phyloP scores from a whole-genome alignment of 2,113 vertebrate species.

The Deroptyus accipitrinus region DNA sequence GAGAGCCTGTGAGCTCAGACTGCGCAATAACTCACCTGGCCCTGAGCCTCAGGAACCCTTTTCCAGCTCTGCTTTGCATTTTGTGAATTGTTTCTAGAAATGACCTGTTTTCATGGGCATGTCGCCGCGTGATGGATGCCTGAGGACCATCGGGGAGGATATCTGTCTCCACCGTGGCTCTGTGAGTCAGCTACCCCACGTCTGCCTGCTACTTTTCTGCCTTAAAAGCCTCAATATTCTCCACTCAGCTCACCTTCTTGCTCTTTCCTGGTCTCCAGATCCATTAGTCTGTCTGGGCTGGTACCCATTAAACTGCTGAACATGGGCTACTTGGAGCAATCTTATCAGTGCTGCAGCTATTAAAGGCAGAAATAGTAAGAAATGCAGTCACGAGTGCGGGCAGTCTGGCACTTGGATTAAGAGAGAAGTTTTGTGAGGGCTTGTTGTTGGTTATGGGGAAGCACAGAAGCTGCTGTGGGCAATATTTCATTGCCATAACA shows the following conservation, averaged over 20 bases:
- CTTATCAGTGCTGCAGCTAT: neutral
- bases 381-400: neutral
- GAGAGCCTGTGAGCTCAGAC: neutral
- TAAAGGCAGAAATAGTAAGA: neutral
- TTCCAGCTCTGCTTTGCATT: conserved; percentile 34
- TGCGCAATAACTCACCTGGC: conserved; percentile 13
- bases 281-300: conserved; percentile 52
- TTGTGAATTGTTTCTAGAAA: conserved; percentile 6
- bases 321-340: neutral
- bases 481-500: neutral
- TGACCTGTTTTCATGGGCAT: neutral
- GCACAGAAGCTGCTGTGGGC: neutral
- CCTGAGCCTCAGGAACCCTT: neutral
- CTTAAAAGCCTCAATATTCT: conserved; percentile 40
- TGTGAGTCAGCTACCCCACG: conserved; percentile 5
- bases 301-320: conserved; percentile 31
- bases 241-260: conserved; percentile 29
- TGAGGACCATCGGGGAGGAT: neutral
- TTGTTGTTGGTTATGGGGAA: neutral
- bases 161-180: conserved; percentile 39
- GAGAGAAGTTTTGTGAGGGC: neutral
- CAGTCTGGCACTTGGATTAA: neutral
- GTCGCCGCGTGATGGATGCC: neutral
- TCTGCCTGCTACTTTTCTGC: conserved; percentile 12
- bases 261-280: conserved; percentile 32